These are phyloP conservation scores for Epistrophe grossulariae DNA, from an alignment of 2,888 invertebrate species.

Conservation along the genomic window DNA sequence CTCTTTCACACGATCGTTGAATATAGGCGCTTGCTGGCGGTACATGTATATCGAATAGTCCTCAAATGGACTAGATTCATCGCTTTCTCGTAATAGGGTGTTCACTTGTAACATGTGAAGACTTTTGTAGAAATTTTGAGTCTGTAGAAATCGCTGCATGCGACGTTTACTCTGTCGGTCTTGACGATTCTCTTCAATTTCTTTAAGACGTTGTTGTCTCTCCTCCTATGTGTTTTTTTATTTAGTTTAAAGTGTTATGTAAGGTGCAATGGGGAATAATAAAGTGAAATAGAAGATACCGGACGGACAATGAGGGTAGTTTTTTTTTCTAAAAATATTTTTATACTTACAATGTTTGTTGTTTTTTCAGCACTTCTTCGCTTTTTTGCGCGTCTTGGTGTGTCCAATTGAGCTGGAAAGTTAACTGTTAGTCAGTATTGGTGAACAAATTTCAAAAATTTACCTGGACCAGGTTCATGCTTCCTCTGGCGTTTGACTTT, in stretches of 20 bases:
- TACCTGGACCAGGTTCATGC: slow-evolving; percentile 79
- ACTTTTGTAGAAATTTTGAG: slow-evolving; percentile 93
- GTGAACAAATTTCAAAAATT: background rate
- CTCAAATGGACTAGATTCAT: slow-evolving; percentile 88
- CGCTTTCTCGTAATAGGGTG: slow-evolving; percentile 86
- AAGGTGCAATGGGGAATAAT: slow-evolving; percentile 43
- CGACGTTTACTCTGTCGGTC: slow-evolving; percentile 88
- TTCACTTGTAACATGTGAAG: slow-evolving; percentile 93
- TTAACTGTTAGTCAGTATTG: background rate
- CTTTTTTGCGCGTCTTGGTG: slow-evolving; percentile 85
- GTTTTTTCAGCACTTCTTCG: slow-evolving; percentile 87
- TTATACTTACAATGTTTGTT: slow-evolving; percentile 86
- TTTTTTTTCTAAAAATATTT: slow-evolving; percentile 57
- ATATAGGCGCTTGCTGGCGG: slow-evolving; percentile 92
- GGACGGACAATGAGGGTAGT: slow-evolving; percentile 51
- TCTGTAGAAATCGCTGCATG: slow-evolving; percentile 90
- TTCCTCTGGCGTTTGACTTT: slow-evolving; percentile 82
- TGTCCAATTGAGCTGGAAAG: slow-evolving; percentile 82
- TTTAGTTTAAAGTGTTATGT: slow-evolving; percentile 48
- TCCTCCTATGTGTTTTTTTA: slow-evolving; percentile 86
- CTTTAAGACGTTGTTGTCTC: slow-evolving; percentile 89
- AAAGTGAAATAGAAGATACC: slow-evolving; percentile 40
- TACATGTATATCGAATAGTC: slow-evolving; percentile 94
- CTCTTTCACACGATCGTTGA: slow-evolving; percentile 92
- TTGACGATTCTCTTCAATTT: slow-evolving; percentile 88